Conservation (phyloP, 2,888 invertebrate species). For the Julus scanicus region DNA sequence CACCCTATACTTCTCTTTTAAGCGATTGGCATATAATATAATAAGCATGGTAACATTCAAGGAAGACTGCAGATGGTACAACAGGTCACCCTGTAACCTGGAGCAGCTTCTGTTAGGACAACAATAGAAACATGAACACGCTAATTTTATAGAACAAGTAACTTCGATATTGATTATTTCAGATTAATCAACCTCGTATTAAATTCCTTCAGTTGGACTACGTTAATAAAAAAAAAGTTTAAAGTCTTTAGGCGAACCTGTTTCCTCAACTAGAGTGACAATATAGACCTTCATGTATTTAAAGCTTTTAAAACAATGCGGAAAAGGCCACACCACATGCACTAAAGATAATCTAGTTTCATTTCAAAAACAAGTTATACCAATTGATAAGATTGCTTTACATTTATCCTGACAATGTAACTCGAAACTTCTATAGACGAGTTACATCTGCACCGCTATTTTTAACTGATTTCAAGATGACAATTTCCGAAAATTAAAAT, state of each 20-base stretch:
- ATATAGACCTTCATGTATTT: constrained; percentile 20
- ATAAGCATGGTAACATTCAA: too few species aligned
- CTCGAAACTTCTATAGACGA: not conserved
- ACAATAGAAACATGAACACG: not conserved
- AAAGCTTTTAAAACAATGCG: constrained; percentile 4
- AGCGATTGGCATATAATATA: too few species aligned
- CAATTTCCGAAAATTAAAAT: not conserved
- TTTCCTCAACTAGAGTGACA: constrained; percentile 37
- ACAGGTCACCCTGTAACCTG: not conserved
- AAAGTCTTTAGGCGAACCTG: not conserved
- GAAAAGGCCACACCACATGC: not conserved
- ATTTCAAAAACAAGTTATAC: constrained; percentile 34
- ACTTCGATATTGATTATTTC: constrained; percentile 8
- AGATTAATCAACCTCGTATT: constrained; percentile 13
- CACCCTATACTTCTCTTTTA: too few species aligned
- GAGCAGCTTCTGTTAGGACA: not conserved
- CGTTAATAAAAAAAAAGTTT: not conserved
- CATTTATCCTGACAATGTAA: not conserved
- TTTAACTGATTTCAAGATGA: not conserved
- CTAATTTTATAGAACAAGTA: constrained; percentile 1
- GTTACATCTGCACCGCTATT: not conserved
- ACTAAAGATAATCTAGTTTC: constrained; percentile 35
- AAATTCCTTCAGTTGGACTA: not conserved
- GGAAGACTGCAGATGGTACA: not conserved
- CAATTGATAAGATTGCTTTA: constrained; percentile 30